Evolutionary conservation across 53 echinoderm and acorn worm genomes (phyloP), one percentile per base, ranked within the genome.

Genomic region (Holothuria scabra): DNA sequence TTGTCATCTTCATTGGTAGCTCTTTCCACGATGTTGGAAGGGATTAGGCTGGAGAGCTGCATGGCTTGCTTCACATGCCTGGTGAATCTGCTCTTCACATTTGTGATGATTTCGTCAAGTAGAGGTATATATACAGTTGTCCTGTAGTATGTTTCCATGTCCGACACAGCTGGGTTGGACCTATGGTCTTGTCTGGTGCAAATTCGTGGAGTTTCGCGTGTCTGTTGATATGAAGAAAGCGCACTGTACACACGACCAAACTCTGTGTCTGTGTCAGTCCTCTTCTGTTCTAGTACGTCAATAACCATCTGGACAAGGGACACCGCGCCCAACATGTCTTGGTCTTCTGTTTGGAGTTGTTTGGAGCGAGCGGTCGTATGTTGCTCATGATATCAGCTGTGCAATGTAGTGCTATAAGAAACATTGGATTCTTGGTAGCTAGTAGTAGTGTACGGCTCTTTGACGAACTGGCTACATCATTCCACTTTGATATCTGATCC

Each of bases 61-160:
- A 68, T 68, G 22, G 68, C 68, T 68, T 68, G 68, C 68, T 68
- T 68, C 35, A 68, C 41, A 68, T 68, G 68, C 68, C 68, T 24
- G 34, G 68, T 68, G 68, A 68, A 68, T 68, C 68, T 68, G 68
- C 44, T 44, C 10, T 44, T 44, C 68, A 68, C 68, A 24, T 68
- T 68, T 28, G 26, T 24, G 30, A 68, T 68, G 68, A 68, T 68
- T 29, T 68, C 34, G 30, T 68, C 68, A 32, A 68, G 68, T 68
- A 68, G 30, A 28, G 68, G 34, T 29, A 68, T 68, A 24, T 68
- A 68, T 68, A 68, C 28, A 68, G 68, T 68, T 33, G 68, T 68
- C 1, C 68, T 29, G 30, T 68, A 68, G 2, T 68, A 68, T 29
- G 68, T 32, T 68, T 33, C 34, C 11, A 29, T 68, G 68, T 10